Evolutionary conservation across 2,888 invertebrate genomes (phyloP).

Genomic region (Agrotis clavis): DNA sequence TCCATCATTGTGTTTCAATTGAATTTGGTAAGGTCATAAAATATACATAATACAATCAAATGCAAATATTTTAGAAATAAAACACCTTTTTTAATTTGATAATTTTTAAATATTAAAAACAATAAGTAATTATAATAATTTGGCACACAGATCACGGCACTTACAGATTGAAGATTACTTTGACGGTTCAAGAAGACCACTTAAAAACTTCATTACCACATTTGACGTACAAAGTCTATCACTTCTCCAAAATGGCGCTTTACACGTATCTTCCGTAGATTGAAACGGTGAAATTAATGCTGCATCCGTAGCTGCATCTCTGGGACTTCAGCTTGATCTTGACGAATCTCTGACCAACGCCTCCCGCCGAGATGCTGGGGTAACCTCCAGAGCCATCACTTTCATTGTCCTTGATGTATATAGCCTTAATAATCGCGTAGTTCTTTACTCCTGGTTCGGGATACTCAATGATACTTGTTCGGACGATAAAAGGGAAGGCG

Average conservation of each 20-base stretch:
- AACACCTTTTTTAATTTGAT: not conserved
- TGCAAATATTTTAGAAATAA: conserved; percentile 14
- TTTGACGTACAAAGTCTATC: conserved; percentile 15
- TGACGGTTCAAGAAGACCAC: conserved; percentile 12
- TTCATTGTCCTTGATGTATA: conserved; percentile 81
- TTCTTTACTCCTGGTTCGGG: conserved; percentile 81
- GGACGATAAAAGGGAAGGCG: conserved; percentile 82
- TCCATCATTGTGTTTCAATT: conserved; percentile 8
- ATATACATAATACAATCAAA: not conserved
- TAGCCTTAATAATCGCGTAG: conserved; percentile 81
- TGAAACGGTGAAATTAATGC: conserved; percentile 86
- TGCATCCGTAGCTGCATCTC: conserved; percentile 67
- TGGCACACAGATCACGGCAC: not conserved
- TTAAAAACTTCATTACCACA: conserved; percentile 9
- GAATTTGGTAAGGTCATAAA: conserved; percentile 6
- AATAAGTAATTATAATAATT: not conserved
- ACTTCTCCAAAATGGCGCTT: conserved; percentile 2
- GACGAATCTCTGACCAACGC: conserved; percentile 84
- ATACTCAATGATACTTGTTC: conserved; percentile 80
- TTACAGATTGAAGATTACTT: not conserved
- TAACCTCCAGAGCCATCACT: conserved; percentile 83
- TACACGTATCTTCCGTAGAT: conserved; percentile 84
- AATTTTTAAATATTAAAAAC: not conserved
- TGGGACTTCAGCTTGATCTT: conserved; percentile 87
- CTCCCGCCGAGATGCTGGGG: conserved; percentile 82